Evolutionary conservation across 1,140 invertebrate genomes (phyloP).

Genomic region (Orchesella cincta): DNA sequence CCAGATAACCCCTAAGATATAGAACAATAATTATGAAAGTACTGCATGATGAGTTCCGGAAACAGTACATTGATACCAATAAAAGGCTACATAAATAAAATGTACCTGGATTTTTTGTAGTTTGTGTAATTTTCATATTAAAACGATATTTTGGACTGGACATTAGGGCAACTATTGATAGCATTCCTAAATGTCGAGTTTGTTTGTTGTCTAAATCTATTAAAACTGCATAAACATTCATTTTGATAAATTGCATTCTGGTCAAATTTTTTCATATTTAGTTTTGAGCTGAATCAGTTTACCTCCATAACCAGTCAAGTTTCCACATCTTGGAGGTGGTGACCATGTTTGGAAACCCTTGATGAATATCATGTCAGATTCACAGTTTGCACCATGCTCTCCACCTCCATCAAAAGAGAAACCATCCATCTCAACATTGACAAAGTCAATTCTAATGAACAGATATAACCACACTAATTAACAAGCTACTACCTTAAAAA

Average conservation of each 20-base stretch:
- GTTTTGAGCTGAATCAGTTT: too few relatives aligned
- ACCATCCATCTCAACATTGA: slow-evolving; percentile 40
- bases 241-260: too few relatives aligned
- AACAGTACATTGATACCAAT: too few relatives aligned
- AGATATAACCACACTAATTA: neutral
- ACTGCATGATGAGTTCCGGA: too few relatives aligned
- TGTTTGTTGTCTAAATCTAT: slow-evolving; percentile 26
- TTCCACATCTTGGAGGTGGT: slow-evolving; percentile 41
- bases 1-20: neutral
- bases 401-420: slow-evolving; percentile 23
- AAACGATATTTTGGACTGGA: slow-evolving; percentile 39
- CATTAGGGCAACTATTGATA: slow-evolving; percentile 41
- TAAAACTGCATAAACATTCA: neutral
- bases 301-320: slow-evolving; percentile 41
- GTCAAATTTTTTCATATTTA: too few relatives aligned
- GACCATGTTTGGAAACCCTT: slow-evolving; percentile 42
- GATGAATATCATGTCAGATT: slow-evolving; percentile 43
- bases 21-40: neutral
- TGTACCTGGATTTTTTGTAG: slow-evolving; percentile 2
- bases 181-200: slow-evolving; percentile 3
- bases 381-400: slow-evolving; percentile 29
- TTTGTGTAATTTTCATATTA: slow-evolving; percentile 40
- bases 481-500: neutral
- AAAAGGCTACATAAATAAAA: neutral
- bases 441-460: slow-evolving; percentile 38